Conservation (phyloP, 2,797 vertebrate species). For the Simalia tracyae region DNA sequence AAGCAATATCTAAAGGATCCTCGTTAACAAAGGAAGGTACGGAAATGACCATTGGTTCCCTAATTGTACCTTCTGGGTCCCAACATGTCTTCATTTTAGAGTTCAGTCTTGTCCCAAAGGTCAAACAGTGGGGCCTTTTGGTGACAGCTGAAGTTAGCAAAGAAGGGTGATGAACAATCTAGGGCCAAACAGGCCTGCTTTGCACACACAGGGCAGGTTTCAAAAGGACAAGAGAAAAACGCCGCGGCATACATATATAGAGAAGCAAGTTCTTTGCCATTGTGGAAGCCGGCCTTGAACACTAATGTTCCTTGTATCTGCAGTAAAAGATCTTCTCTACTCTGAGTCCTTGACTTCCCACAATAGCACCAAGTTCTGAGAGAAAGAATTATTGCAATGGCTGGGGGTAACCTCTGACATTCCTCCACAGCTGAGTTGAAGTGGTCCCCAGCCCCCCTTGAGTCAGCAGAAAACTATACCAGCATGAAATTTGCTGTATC, state of each 20-base stretch:
- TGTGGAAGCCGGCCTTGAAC: not conserved
- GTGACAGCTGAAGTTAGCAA: not conserved
- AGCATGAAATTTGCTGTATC: not conserved
- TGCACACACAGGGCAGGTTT: not conserved
- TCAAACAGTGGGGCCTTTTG: not conserved
- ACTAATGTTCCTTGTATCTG: not conserved
- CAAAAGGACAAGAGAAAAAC: not conserved
- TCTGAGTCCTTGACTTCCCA: not conserved
- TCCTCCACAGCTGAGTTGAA: not conserved
- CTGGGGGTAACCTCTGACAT: not conserved
- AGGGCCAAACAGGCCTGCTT: not conserved
- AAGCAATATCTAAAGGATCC: not conserved
- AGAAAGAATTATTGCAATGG: not conserved
- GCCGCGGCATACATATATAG: not conserved
- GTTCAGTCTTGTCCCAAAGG: not conserved
- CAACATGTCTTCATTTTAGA: not conserved
- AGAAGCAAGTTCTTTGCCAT: not conserved
- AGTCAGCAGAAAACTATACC: not conserved
- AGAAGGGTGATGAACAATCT: not conserved
- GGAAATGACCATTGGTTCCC: not conserved
- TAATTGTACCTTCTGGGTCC: not conserved
- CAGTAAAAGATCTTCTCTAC: not conserved
- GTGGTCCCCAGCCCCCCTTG: not conserved
- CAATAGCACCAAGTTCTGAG: not conserved
- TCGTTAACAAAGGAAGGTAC: not conserved